phyloP scores from a whole-genome alignment of 53 echinoderm and acorn worm species.

The Stichopus horrens region DNA sequence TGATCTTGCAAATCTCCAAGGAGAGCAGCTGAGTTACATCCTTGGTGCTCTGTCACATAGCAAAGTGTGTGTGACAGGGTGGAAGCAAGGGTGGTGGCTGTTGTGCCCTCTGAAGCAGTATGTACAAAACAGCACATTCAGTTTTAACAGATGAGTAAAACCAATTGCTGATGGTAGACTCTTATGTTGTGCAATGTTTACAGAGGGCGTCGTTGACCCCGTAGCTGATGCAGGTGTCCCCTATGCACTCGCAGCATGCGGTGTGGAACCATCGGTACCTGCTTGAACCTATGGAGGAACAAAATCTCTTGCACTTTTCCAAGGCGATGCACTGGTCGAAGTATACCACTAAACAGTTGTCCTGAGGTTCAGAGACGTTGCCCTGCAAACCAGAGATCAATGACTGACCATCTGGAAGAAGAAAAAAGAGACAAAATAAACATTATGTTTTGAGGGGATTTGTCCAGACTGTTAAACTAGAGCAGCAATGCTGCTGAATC shows the following conservation, averaged over 20 bases:
- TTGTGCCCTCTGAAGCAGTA: too few species aligned
- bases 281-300: constrained; percentile 81
- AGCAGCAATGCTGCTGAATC: too few species aligned
- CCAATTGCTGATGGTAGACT: too few species aligned
- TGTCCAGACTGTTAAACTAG: too few species aligned
- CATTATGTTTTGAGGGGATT: too few species aligned
- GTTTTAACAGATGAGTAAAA: too few species aligned
- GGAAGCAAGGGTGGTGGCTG: too few species aligned
- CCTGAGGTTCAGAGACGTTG: background rate
- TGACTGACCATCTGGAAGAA: background rate
- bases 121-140: too few species aligned
- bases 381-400: background rate
- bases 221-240: constrained; percentile 80
- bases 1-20: too few species aligned
- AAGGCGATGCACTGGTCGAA: constrained; percentile 73
- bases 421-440: background rate
- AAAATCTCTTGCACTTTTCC: constrained; percentile 73
- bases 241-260: constrained; percentile 93
- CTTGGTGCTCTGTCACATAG: too few species aligned
- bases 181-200: constrained; percentile 52
- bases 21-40: too few species aligned
- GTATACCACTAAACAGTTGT: constrained; percentile 70
- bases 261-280: constrained; percentile 93
- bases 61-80: too few species aligned
- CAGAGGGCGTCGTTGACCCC: constrained; percentile 84